Percentiles rank a stretch among this genome's conserved stretches.
phyloP scores from a whole-genome alignment of 2,113 vertebrate species.

The Pleuronectes platessa region DNA sequence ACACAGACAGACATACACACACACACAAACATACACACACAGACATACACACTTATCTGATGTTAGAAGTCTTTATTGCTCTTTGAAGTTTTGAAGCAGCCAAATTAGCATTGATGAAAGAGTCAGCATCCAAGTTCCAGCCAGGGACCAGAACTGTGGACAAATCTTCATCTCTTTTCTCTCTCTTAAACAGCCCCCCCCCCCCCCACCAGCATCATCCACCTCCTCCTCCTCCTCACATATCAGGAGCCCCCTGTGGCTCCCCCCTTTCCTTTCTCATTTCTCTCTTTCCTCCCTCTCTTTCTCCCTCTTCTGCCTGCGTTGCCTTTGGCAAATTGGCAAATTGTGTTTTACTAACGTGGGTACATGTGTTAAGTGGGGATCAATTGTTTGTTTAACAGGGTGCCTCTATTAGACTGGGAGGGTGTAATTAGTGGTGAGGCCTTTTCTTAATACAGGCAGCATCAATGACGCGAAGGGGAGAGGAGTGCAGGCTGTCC shows the following conservation, averaged over 20 bases:
- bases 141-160: conserved; percentile 57
- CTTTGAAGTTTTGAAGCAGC: conserved; percentile 77
- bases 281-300: conserved; percentile 51
- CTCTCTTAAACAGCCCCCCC: conserved; percentile 25
- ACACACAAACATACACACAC: conserved; percentile 42
- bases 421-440: conserved; percentile 87
- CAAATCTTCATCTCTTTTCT: conserved; percentile 41
- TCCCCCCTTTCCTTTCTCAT: conserved; percentile 53
- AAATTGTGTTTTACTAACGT: conserved; percentile 89
- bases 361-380: conserved; percentile 85
- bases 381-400: conserved; percentile 89
- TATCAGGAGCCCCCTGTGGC: conserved; percentile 78
- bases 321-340: conserved; percentile 91
- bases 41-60: conserved; percentile 35
- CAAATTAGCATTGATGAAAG: conserved; percentile 81
- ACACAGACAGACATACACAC: background rate
- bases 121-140: conserved; percentile 69
- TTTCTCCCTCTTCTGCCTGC: conserved; percentile 65
- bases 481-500: conserved; percentile 55
- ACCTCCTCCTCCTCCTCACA: conserved; percentile 51
- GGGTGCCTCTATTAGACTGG: conserved; percentile 85
- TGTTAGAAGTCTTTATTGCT: conserved; percentile 79
- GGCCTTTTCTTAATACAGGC: conserved; percentile 78
- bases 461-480: conserved; percentile 56
- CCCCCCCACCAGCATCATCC: conserved; percentile 62